Evolutionary conservation across 2,113 vertebrate species (phyloP).

Genomic region (Aix galericulata): DNA sequence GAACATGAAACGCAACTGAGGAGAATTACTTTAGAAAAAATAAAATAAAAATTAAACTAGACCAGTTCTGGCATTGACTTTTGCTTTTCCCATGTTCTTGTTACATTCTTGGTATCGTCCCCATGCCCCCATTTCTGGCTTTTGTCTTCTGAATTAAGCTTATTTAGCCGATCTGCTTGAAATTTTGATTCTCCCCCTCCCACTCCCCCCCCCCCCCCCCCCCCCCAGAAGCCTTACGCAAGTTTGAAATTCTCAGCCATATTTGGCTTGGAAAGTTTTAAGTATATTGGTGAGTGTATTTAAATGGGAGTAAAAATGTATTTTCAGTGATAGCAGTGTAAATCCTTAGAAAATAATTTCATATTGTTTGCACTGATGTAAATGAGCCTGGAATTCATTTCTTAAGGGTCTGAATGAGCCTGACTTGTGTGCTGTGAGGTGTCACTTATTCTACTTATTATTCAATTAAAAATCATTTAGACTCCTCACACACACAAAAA

Average conservation of each 20-base stretch:
- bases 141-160: neutral
- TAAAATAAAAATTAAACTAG: neutral
- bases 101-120: neutral
- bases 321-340: neutral
- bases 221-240: neutral
- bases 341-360: neutral
- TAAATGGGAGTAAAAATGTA: neutral
- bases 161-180: neutral
- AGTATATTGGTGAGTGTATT: neutral
- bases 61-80: neutral
- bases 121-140: neutral
- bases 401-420: neutral
- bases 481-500: neutral
- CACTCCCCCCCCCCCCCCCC: too few relatives aligned
- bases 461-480: neutral
- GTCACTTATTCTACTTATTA: neutral
- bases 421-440: neutral
- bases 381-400: neutral
- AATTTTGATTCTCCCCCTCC: neutral
- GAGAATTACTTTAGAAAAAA: neutral
- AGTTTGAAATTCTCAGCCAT: neutral
- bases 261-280: neutral
- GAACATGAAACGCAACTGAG: neutral
- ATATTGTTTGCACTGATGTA: neutral
- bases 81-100: neutral